Conservation (phyloP, 2,888 invertebrate genomes). For the Thysanoteuthis rhombus region DNA sequence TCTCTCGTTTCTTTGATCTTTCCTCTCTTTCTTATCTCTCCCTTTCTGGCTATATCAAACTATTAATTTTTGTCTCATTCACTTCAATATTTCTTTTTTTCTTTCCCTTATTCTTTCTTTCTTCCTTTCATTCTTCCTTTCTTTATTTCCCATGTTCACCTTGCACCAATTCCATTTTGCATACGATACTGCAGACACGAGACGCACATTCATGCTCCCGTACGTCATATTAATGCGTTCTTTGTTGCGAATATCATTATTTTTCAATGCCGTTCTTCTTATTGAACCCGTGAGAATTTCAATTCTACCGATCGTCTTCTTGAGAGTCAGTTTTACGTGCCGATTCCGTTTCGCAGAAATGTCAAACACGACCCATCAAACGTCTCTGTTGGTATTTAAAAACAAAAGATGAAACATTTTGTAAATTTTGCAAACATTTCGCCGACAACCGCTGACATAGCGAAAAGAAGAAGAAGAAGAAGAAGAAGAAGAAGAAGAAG, state of each 20-base stretch:
- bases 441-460: neutral
- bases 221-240: too few relatives aligned
- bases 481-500: neutral
- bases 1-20: neutral
- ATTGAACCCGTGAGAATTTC: neutral
- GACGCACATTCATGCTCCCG: too few relatives aligned
- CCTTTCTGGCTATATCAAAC: neutral
- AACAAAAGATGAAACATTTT: neutral
- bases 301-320: neutral
- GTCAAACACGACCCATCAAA: neutral
- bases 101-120: too few relatives aligned
- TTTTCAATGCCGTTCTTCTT: neutral
- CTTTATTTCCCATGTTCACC: too few relatives aligned
- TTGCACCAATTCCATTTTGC: too few relatives aligned
- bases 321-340: neutral
- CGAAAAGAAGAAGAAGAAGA: neutral
- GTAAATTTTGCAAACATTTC: neutral
- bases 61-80: neutral
- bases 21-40: neutral
- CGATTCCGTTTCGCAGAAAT: neutral
- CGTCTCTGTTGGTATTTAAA: neutral
- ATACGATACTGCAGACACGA: too few relatives aligned
- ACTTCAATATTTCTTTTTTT: too few relatives aligned
- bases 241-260: too few relatives aligned
- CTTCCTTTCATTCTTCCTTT: too few relatives aligned